A percentile compares a stretch with the other conserved stretches of the same genome.
Conservation (phyloP, 1,140 invertebrate genomes). For the Caenorhabditis remanei region DNA sequence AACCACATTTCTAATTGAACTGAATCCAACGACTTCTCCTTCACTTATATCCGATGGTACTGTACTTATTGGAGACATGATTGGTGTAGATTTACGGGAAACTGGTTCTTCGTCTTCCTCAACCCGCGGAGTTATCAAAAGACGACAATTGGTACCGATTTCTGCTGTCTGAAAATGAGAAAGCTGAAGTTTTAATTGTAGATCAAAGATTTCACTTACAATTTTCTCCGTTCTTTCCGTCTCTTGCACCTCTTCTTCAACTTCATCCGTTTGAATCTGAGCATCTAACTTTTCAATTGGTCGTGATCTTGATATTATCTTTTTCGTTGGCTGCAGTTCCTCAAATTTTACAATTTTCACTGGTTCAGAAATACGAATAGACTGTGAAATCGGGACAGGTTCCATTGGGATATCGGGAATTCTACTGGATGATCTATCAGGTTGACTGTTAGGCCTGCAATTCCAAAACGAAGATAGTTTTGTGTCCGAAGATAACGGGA, state of each 20-base stretch:
- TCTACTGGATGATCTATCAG: background rate
- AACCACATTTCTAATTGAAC: background rate
- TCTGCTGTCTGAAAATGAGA: conserved; percentile 25
- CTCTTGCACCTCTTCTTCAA: background rate
- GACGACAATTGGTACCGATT: conserved; percentile 12
- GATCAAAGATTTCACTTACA: background rate
- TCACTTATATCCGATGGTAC: background rate
- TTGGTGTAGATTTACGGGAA: background rate
- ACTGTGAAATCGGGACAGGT: background rate
- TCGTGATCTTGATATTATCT: background rate
- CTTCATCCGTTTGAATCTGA: conserved; percentile 14
- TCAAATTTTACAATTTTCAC: background rate
- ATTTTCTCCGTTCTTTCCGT: background rate
- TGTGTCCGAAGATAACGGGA: too few species aligned
- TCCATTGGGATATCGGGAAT: conserved; percentile 8
- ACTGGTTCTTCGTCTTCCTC: background rate
- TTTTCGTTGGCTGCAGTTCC: background rate
- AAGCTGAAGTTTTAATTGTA: background rate
- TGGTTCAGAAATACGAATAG: background rate
- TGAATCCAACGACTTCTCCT: background rate
- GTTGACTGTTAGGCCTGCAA: conserved; percentile 28
- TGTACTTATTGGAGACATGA: conserved; percentile 11
- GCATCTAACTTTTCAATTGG: conserved; percentile 12
- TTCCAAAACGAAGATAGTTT: too few species aligned
- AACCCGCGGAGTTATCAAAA: background rate